phyloP scores from a whole-genome alignment of 2,888 invertebrate species.

The Folsomia candida region DNA sequence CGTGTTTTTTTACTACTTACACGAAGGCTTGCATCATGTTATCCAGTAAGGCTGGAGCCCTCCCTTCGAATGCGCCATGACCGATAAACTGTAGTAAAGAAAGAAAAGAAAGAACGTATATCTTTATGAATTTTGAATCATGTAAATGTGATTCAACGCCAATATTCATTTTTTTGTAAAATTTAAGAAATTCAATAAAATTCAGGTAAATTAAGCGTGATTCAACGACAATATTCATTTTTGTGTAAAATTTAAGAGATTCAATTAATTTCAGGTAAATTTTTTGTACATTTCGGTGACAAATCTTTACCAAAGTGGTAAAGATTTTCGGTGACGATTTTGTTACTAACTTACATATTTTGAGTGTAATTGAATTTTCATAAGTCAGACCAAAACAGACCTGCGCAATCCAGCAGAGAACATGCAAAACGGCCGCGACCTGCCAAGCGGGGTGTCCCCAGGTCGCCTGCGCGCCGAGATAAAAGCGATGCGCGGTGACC shows the following conservation, averaged over 20 bases:
- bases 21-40: constrained; percentile 48
- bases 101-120: constrained; percentile 15
- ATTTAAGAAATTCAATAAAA: no score
- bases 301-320: no score
- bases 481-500: constrained; percentile 39
- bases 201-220: no score
- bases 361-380: no score
- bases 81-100: constrained; percentile 45
- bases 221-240: no score
- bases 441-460: constrained; percentile 43
- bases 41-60: constrained; percentile 50
- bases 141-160: no score
- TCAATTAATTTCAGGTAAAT: background rate
- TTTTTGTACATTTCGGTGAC: background rate
- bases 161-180: no score
- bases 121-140: no score
- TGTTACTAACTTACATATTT: no score
- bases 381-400: constrained; percentile 16
- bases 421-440: constrained; percentile 34
- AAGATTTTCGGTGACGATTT: no score
- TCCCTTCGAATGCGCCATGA: constrained; percentile 50
- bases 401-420: constrained; percentile 46
- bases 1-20: constrained; percentile 30
- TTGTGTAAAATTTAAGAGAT: no score
- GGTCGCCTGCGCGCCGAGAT: constrained; percentile 27